Conservation (phyloP, 2,797 vertebrate genomes). For the Alosa sapidissima region DNA sequence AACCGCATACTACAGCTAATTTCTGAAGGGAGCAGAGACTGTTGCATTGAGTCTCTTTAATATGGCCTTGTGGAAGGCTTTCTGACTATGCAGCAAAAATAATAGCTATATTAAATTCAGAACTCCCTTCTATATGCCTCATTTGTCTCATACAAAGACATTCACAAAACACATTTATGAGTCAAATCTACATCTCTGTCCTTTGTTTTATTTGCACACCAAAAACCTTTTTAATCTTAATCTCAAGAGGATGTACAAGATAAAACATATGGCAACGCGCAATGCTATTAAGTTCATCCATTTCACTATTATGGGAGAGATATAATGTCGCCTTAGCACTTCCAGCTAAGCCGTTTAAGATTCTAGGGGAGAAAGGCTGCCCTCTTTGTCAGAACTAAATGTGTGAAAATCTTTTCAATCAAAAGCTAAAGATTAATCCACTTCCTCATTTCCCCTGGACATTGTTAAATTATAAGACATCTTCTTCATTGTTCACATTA, state of each 20-base stretch:
- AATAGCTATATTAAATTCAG: neutral
- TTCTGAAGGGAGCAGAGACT: neutral
- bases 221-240: neutral
- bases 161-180: neutral
- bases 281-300: neutral
- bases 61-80: neutral
- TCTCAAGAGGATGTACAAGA: neutral
- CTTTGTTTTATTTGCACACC: neutral
- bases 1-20: neutral
- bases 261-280: neutral
- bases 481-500: neutral
- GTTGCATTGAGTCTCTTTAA: neutral
- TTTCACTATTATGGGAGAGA: neutral
- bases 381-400: neutral
- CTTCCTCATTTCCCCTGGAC: neutral
- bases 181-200: neutral
- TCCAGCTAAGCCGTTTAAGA: neutral
- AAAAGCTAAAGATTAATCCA: neutral
- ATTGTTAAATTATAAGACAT: slow-evolving; percentile 2
- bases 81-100: neutral
- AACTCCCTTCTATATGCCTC: neutral
- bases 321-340: neutral
- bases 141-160: neutral
- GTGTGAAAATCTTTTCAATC: neutral
- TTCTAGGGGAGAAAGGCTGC: neutral